Evolutionary conservation across 2,797 vertebrate genomes (phyloP).

Genomic region (Allobates femoralis): DNA sequence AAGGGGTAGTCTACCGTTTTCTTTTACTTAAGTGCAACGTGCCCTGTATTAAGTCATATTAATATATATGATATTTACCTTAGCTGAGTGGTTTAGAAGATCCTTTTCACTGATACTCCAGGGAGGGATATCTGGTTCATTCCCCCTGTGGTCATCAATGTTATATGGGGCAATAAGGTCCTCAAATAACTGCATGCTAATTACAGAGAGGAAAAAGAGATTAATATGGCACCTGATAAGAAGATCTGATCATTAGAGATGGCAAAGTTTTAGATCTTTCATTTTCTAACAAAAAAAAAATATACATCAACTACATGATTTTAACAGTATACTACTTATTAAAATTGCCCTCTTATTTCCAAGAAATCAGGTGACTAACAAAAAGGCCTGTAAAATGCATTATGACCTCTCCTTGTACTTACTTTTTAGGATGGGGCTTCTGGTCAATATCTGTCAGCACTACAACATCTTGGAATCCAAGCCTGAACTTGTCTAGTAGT

Average conservation of each 20-base stretch:
- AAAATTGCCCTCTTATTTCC: too few relatives aligned
- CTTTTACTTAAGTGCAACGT: too few relatives aligned
- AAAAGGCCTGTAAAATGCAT: not conserved
- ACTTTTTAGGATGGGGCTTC: slow-evolving; percentile 75
- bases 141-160: slow-evolving; percentile 69
- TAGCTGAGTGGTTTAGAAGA: slow-evolving; percentile 73
- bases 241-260: not conserved
- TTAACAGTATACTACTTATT: too few relatives aligned
- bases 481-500: slow-evolving; percentile 76
- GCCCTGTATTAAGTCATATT: too few relatives aligned
- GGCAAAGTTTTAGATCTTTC: not conserved
- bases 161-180: slow-evolving; percentile 75
- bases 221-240: not conserved
- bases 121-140: slow-evolving; percentile 61
- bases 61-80: slow-evolving; percentile 67
- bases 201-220: not conserved
- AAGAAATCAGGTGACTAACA: not conserved
- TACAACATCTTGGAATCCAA: slow-evolving; percentile 77
- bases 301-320: too few relatives aligned
- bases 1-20: too few relatives aligned
- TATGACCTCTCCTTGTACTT: too few relatives aligned
- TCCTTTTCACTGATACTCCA: slow-evolving; percentile 77
- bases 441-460: slow-evolving; percentile 78
- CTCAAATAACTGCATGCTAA: slow-evolving; percentile 75
- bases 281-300: too few relatives aligned